Conservation (phyloP, 2,888 invertebrate genomes). For the Lithophane ornitopus region DNA sequence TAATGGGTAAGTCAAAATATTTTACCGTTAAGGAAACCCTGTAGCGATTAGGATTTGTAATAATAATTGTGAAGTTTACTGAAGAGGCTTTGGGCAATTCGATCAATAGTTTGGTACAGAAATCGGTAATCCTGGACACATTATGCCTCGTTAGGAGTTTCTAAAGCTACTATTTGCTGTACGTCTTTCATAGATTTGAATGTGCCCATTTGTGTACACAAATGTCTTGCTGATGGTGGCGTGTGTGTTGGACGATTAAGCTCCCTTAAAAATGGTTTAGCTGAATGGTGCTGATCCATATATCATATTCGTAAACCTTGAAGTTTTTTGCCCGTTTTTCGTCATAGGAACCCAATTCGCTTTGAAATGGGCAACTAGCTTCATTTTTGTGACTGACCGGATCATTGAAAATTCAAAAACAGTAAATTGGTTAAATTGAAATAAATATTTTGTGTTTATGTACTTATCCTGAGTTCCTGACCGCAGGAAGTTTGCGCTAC, state of each 20-base stretch:
- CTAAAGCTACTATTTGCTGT: too few relatives aligned
- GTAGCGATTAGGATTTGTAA: constrained; percentile 41
- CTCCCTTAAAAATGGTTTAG: too few relatives aligned
- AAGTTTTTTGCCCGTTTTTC: not conserved
- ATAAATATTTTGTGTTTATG: not conserved
- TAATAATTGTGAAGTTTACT: constrained; percentile 11
- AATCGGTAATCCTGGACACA: not conserved
- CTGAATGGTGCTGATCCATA: too few relatives aligned
- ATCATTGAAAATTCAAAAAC: not conserved
- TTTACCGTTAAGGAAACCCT: constrained; percentile 19
- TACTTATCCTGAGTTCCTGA: too few relatives aligned
- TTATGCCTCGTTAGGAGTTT: not conserved
- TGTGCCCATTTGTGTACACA: too few relatives aligned
- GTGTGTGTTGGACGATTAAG: too few relatives aligned
- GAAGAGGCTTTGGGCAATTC: not conserved
- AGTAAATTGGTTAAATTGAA: not conserved
- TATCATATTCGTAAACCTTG: not conserved
- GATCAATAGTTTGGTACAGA: not conserved
- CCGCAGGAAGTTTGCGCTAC: too few relatives aligned
- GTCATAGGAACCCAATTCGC: too few relatives aligned
- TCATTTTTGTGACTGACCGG: not conserved
- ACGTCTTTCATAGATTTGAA: not conserved
- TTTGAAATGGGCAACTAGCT: too few relatives aligned
- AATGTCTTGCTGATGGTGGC: too few relatives aligned
- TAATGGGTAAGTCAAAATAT: constrained; percentile 51